These are phyloP conservation scores for Chaitophorus viminalis DNA, from an alignment of 2,888 invertebrate genomes.

Conservation along the genomic window DNA sequence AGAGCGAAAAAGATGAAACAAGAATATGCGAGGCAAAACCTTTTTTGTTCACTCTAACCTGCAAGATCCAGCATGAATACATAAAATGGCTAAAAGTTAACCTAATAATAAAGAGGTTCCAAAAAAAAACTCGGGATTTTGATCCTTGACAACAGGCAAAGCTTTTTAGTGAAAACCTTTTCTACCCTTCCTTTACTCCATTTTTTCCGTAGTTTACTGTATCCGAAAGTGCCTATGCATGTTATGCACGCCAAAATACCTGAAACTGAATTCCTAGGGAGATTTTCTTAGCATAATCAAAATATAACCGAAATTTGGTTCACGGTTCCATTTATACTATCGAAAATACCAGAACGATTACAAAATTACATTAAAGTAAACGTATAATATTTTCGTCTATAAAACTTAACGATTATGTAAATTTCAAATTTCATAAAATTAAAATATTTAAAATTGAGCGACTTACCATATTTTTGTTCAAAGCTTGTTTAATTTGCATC, in stretches of 20 bases:
- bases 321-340: background rate
- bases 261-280: background rate
- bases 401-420: background rate
- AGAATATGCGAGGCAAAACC: background rate
- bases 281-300: background rate
- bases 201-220: background rate
- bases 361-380: background rate
- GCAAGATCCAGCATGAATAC: background rate
- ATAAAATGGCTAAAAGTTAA: constrained; percentile 43
- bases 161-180: constrained; percentile 17
- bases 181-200: background rate
- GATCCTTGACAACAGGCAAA: constrained; percentile 45
- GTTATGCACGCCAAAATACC: constrained; percentile 14
- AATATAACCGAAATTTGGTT: constrained; percentile 7
- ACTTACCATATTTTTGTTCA: background rate
- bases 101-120: constrained; percentile 42
- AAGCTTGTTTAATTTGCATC: too few relatives aligned
- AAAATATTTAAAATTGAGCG: background rate
- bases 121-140: constrained; percentile 9
- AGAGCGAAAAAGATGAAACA: background rate
- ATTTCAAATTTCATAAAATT: background rate
- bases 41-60: background rate
- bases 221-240: background rate
- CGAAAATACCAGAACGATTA: background rate
- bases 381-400: background rate